These are phyloP conservation scores for Temnothorax curvispinosus DNA, from an alignment of 1,140 invertebrate species.

Conservation along the genomic window DNA sequence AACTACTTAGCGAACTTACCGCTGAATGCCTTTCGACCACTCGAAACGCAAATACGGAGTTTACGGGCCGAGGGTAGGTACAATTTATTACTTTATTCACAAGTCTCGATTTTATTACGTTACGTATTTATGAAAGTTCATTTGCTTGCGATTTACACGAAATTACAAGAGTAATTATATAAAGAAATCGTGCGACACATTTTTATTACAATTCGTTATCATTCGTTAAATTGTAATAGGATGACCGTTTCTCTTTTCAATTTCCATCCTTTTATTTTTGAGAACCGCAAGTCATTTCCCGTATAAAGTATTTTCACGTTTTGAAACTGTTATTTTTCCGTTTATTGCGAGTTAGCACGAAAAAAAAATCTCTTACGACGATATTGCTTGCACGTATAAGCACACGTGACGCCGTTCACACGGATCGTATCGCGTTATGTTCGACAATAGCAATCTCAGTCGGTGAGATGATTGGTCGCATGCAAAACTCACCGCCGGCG, in stretches of 20 bases:
- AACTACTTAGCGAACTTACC: conserved; percentile 94
- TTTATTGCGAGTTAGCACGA: conserved; percentile 6
- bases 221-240: not conserved
- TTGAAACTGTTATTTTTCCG: not conserved
- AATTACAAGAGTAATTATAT: not conserved
- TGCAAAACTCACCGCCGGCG: conserved; percentile 33
- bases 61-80: conserved; percentile 93
- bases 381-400: not conserved
- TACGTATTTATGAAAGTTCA: not conserved
- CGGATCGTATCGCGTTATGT: not conserved
- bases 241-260: not conserved
- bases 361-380: conserved; percentile 9
- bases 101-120: not conserved
- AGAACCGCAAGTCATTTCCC: not conserved
- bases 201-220: not conserved
- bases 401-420: conserved; percentile 27
- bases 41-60: conserved; percentile 93
- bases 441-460: conserved; percentile 56
- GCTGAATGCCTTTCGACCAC: conserved; percentile 90
- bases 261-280: not conserved
- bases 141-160: not conserved
- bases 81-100: conserved; percentile 28
- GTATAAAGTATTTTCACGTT: not conserved
- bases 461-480: conserved; percentile 49
- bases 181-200: not conserved